These are phyloP conservation scores for Ectropis crepuscularia DNA, from an alignment of 2,888 invertebrate genomes.

Conservation along the genomic window DNA sequence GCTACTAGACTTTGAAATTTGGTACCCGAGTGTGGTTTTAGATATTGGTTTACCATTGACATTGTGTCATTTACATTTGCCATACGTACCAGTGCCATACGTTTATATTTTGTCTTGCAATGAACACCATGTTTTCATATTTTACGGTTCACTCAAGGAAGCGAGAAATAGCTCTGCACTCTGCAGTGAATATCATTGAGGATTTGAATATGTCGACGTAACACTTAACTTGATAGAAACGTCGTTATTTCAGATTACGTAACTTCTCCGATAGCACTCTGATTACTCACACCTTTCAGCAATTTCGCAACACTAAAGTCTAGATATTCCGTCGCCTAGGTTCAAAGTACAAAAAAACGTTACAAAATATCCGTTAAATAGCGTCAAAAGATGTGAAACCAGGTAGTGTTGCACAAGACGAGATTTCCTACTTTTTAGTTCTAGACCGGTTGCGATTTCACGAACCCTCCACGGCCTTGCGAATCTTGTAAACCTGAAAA, in stretches of 20 bases:
- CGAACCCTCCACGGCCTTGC: constrained; percentile 62
- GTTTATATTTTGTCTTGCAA: too few species aligned
- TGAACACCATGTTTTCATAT: too few species aligned
- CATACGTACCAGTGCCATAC: too few species aligned
- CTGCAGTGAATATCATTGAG: constrained; percentile 5
- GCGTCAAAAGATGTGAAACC: constrained; percentile 54
- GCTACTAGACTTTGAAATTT: too few species aligned
- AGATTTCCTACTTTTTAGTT: constrained; percentile 59
- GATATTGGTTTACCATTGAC: too few species aligned
- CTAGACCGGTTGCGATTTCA: constrained; percentile 54
- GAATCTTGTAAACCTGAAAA: constrained; percentile 34
- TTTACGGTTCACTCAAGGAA: neutral
- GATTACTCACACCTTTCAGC: constrained; percentile 30
- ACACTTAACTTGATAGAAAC: constrained; percentile 15
- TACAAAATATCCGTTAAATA: constrained; percentile 47
- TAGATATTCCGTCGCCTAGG: constrained; percentile 38
- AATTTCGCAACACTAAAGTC: constrained; percentile 22
- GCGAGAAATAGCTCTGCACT: too few species aligned
- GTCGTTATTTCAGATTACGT: constrained; percentile 18
- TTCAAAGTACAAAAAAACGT: constrained; percentile 39
- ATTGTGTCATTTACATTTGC: too few species aligned
- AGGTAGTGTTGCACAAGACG: constrained; percentile 57
- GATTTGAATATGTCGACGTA: constrained; percentile 8
- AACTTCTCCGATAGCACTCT: constrained; percentile 22
- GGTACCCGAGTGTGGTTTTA: too few species aligned